Base-by-base conservation (phyloP, 1,140 invertebrate species). In the Lerema accius region DNA sequence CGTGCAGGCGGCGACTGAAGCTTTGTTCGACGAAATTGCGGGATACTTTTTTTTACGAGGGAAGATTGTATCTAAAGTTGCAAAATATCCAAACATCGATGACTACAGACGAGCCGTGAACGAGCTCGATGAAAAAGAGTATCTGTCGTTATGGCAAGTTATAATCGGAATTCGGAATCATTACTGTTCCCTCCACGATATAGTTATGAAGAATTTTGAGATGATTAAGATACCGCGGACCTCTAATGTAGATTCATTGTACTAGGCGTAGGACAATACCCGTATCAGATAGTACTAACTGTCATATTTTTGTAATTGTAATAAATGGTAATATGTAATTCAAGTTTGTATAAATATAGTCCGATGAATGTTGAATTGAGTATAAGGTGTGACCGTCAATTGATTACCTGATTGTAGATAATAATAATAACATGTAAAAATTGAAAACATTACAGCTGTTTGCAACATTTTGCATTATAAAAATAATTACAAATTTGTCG, bases 51-150 rank as follows among this genome's bases (percentile, higher is more conserved):
- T 95, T 13, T 95, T 94, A 13, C 92, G 95, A 73, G 95, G 95
- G 46, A 95, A 96, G 85, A 93, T 96, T 46, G 93, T 95, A 2
- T 95, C 94, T 15, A 95, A 96, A 92, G 95, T 98, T 51, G 97
- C 98, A 1, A 99, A 99, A 91, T 99, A 99, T 91, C 99, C 98
- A 42, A 98, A 99, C 81, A 96, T 99, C 74, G 96, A 98, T 68
- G 98, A 99, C 85, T 99, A 99, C 84, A 93, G 98, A 78, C 94
- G 96, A 90, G 96, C 98, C n/a, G 96, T 99, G 0, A 90, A 78
- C 80, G 98, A 99, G 85, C 84, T 99, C 66, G 99, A 99, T 82
- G 98, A 99, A 84, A 99, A 99, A 86, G 96, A 99, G 85, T 99
- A 98, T 83, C 91, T 99, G 28, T 98, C 96, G 66, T 90, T 99